Conservation (phyloP, 2,797 vertebrate species). For the Sylvia borin region DNA sequence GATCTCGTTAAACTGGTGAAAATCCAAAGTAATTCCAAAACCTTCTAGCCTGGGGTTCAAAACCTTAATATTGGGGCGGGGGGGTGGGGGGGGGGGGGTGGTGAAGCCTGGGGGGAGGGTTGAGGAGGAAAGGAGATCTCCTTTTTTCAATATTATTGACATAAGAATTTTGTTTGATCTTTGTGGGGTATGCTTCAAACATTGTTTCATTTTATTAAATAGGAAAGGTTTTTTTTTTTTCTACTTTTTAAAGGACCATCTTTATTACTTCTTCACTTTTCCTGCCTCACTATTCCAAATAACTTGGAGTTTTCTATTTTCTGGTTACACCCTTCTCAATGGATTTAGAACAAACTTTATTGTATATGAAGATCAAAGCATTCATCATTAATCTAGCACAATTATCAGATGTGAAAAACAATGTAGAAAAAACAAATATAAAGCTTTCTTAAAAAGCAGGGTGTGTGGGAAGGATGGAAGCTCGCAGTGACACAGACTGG, state of each 20-base stretch:
- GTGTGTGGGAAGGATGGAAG: background rate
- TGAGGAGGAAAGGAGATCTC: background rate
- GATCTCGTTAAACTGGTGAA: conserved; percentile 36
- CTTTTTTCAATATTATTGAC: conserved; percentile 44
- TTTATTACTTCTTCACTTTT: conserved; percentile 5
- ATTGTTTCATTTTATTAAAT: conserved; percentile 6
- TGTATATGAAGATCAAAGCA: conserved; percentile 27
- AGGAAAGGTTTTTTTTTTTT: background rate
- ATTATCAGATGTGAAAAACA: conserved; percentile 1
- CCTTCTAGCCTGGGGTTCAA: conserved; percentile 20
- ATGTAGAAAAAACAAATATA: background rate
- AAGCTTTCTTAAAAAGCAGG: background rate
- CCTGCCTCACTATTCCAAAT: background rate
- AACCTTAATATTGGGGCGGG: background rate
- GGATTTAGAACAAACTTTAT: background rate
- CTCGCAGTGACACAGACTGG: background rate
- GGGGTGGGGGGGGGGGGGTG: no score
- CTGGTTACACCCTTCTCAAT: conserved; percentile 2
- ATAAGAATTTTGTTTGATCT: conserved; percentile 55
- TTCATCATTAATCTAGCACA: background rate
- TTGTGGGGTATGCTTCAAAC: conserved; percentile 9
- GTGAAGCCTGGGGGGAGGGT: no score
- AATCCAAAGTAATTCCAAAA: conserved; percentile 44
- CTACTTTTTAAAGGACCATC: background rate
- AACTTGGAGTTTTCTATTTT: background rate